Base-by-base conservation (phyloP, 2,113 vertebrate species). In the Microtus oregoni region DNA sequence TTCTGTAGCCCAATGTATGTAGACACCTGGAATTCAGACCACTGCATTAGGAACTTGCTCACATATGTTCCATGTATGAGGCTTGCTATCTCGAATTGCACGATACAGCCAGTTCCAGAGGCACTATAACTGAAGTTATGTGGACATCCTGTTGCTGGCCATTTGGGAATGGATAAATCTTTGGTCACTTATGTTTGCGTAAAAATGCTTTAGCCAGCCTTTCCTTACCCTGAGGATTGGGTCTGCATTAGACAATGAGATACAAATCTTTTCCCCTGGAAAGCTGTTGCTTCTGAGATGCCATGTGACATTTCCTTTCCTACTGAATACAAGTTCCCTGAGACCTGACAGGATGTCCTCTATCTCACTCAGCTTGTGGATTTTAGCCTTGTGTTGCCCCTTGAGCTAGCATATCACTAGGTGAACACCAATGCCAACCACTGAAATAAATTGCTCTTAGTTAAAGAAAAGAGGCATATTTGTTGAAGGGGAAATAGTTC, bases 401-500 rank as follows among this genome's bases (percentile, higher is more conserved):
- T 81, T 90, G 70, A 86, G 30, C 14, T 22, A 41, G 22, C 7
- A 67, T 35, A 72, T 72, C 11, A 72, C 17, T 83, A 52, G 72
- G 41, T 73, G 67, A 50, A 77, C 3, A 77, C 32, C 72, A 75
- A 35, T 30, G 67, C 68, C 30, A 61, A 28, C 15, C 63, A 63
- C 14, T 78, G 44, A 94, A 95, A 68, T n/a, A 55, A 77, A 86
- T 58, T 20, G 20, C 35, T 89, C 15, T 41, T 50, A 70, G 52
- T 76, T 77, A 76, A 81, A 58, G n/a, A 67, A 94, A 93, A 76
- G 47, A 35, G 55, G 52, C 15, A 32, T 15, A 65, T 55, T 92
- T 78, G 24, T 79, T 28, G 86, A 95, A 20, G 47, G 41, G 73
- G 93, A 55, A 94, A 89, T 76, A 55, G 88, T 88, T 68, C 67